These are phyloP conservation scores for Phalacrocorax brasilianus DNA, from an alignment of 2,113 vertebrate species.

Conservation along the genomic window DNA sequence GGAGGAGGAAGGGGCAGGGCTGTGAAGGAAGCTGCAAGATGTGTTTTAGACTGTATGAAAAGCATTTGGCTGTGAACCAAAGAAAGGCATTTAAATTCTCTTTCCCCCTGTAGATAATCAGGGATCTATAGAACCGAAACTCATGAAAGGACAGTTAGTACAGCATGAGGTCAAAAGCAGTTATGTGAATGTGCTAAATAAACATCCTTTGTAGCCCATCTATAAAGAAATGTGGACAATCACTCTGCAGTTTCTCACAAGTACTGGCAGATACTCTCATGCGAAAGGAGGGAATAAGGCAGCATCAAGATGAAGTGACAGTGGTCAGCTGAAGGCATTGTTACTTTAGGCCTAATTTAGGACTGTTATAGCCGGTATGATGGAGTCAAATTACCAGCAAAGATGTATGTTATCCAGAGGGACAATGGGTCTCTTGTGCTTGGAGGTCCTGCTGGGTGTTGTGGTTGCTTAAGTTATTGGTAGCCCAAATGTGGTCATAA, in stretches of 20 bases:
- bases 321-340: background rate
- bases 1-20: conserved; percentile 5
- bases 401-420: background rate
- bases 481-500: background rate
- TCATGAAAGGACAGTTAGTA: background rate
- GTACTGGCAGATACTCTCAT: background rate
- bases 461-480: background rate
- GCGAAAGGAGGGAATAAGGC: background rate
- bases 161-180: background rate
- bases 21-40: conserved; percentile 24
- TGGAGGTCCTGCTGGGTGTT: background rate
- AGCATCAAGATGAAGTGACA: background rate
- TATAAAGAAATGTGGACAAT: background rate
- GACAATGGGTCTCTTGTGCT: background rate
- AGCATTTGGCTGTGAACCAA: conserved; percentile 24
- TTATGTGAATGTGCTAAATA: background rate
- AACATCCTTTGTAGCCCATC: background rate
- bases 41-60: conserved; percentile 3
- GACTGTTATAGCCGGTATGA: background rate
- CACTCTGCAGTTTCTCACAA: background rate
- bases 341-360: background rate
- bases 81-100: background rate
- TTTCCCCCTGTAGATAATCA: background rate
- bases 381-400: background rate
- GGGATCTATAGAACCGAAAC: background rate